Conservation (phyloP, 92 coral and sea anemone genomes). For the Porites rus region DNA sequence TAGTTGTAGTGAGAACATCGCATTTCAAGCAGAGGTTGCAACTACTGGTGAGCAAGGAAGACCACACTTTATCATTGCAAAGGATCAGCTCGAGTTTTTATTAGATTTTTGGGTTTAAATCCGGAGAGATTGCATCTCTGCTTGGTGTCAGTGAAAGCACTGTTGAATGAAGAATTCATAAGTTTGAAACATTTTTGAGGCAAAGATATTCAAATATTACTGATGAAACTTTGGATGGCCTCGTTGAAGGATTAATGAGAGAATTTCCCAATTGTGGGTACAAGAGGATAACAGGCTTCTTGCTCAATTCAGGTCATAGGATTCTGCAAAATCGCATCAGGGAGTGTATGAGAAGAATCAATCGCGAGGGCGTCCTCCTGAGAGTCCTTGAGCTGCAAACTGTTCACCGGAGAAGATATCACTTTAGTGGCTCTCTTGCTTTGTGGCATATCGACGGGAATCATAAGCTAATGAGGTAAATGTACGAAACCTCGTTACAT, state of each 20-base stretch:
- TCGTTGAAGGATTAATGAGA: constrained; percentile 39
- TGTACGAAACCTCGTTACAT: neutral
- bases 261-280: constrained; percentile 60
- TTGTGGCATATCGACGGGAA: constrained; percentile 5
- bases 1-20: neutral
- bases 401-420: too few species aligned
- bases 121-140: constrained; percentile 54
- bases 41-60: constrained; percentile 37
- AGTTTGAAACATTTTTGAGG: constrained; percentile 37
- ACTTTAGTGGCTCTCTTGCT: constrained; percentile 13
- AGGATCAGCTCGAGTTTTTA: constrained; percentile 36
- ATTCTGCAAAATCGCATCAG: constrained; percentile 22
- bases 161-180: constrained; percentile 53
- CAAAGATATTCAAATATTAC: constrained; percentile 54
- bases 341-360: neutral
- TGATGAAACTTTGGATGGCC: constrained; percentile 44
- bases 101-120: constrained; percentile 38
- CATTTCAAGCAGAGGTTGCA: constrained; percentile 29
- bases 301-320: constrained; percentile 44
- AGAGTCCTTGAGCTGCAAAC: too few species aligned
- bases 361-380: too few species aligned
- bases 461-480: constrained; percentile 22
- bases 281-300: constrained; percentile 53
- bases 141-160: constrained; percentile 66
- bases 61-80: constrained; percentile 33